These are phyloP conservation scores for Scaptomyza parva DNA, from an alignment of 2,888 invertebrate species.

Conservation along the genomic window DNA sequence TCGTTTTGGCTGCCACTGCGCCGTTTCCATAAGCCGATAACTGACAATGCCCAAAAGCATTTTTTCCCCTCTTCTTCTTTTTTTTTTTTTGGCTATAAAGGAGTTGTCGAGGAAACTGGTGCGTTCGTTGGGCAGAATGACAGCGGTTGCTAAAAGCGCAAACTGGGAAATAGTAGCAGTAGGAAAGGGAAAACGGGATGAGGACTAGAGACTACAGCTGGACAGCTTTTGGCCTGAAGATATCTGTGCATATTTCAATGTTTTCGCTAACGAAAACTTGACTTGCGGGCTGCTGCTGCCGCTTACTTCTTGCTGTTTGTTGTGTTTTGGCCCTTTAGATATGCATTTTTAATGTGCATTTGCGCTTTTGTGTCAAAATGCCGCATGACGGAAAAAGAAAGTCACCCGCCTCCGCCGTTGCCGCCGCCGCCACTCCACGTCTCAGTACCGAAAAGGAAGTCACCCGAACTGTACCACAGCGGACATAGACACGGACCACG, in stretches of 20 bases:
- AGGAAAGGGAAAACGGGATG: not conserved
- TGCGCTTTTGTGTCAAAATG: slow-evolving; percentile 78
- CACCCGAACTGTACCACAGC: slow-evolving; percentile 32
- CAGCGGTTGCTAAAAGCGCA: slow-evolving; percentile 26
- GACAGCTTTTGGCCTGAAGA: slow-evolving; percentile 47
- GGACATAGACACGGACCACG: slow-evolving; percentile 38
- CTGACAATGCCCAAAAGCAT: slow-evolving; percentile 79
- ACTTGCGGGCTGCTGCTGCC: slow-evolving; percentile 58
- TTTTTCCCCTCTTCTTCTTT: slow-evolving; percentile 51
- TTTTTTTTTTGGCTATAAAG: slow-evolving; percentile 59
- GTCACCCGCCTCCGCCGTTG: slow-evolving; percentile 38
- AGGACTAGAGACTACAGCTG: slow-evolving; percentile 9
- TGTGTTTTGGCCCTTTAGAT: slow-evolving; percentile 65
- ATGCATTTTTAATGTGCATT: slow-evolving; percentile 79
- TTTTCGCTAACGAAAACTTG: slow-evolving; percentile 72
- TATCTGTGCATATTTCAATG: slow-evolving; percentile 78
- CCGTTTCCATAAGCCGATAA: slow-evolving; percentile 69
- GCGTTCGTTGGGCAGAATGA: slow-evolving; percentile 70
- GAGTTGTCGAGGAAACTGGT: slow-evolving; percentile 76
- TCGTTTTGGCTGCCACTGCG: slow-evolving; percentile 8
- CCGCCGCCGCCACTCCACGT: not conserved
- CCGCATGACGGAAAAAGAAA: slow-evolving; percentile 70
- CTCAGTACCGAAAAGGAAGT: slow-evolving; percentile 22
- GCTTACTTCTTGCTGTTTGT: slow-evolving; percentile 23
- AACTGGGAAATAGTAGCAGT: not conserved